Evolutionary conservation across 2,888 invertebrate species (phyloP), one percentile per base, ranked within the genome.

Genomic region (Pyrocoelia pectoralis): DNA sequence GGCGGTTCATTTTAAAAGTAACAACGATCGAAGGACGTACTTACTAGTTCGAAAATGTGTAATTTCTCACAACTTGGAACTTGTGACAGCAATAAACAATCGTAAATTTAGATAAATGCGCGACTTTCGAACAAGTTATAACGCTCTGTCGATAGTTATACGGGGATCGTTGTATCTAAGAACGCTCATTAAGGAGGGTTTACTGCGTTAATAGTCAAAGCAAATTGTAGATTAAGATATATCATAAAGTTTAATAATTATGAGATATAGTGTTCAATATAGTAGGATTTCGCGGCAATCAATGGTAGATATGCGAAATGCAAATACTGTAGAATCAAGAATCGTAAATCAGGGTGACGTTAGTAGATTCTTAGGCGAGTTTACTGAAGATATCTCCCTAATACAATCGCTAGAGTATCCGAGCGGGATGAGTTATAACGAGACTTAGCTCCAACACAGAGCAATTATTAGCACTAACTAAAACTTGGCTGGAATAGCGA

Each of bases 391-490:
- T 74, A 74, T 74, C 72, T 73, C 69, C 67, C 68, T 73, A 73
- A 73, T 72, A 72, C 72, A 72, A 72, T 73, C 72, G 68, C 69
- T 65, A 72, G 70, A 70, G 70, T 72, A 73, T 72, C 71, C 70
- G 66, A 69, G 70, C 66, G 68, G 66, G 66, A 74, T 74, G 74
- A 74, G 72, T 74, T 74, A 74, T 73, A 70, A 69, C 70, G 65
- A 68, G 71, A 71, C 69, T 69, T 69, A 69, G 71, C 69, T 68
- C 68, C 67, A 64, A 69, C 71, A 68, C 68, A 72, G 73, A 73
- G 73, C 74, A 76, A 76, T 76, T 76, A 76, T 76, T 75, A 76
- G 75, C 73, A 73, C 74, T 71, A 73, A 73, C 75, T 73, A 71
- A 76, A 74, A 75, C 74, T 75, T 74, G 74, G 73, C 68, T 69